Percentiles rank a stretch among this genome's conserved stretches.
Conservation (phyloP, 1,140 invertebrate genomes). For the Coboldia fuscipes region DNA sequence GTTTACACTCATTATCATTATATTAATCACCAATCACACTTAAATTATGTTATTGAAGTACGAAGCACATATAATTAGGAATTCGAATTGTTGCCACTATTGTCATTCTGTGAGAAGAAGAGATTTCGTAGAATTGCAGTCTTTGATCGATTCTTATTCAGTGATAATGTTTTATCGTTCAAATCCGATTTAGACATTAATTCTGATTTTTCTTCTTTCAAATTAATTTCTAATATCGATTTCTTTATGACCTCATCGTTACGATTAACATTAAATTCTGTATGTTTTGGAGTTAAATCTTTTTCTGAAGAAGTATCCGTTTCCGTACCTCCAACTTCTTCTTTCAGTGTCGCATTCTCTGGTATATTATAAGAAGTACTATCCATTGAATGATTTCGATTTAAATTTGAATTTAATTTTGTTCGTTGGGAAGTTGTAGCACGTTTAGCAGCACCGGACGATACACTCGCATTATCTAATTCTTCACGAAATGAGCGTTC, state of each 20-base stretch:
- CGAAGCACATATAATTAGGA: too few relatives aligned
- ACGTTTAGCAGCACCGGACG: slow-evolving; percentile 3
- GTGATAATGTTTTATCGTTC: not conserved
- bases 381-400: slow-evolving; percentile 5
- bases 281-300: not conserved
- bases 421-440: slow-evolving; percentile 1
- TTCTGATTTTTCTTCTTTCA: not conserved
- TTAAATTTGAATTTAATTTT: slow-evolving; percentile 1
- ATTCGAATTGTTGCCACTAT: not conserved
- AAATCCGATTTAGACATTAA: not conserved
- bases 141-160: slow-evolving; percentile 2
- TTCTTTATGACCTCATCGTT: not conserved
- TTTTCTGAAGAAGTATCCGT: not conserved
- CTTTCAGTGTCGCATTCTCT: slow-evolving; percentile 2
- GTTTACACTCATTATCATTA: too few relatives aligned
- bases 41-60: too few relatives aligned
- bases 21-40: too few relatives aligned
- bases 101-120: slow-evolving; percentile 3
- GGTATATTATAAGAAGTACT: slow-evolving; percentile 3
- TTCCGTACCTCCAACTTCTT: not conserved
- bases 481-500: slow-evolving; percentile 4
- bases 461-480: slow-evolving; percentile 1
- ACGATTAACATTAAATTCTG: not conserved
- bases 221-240: not conserved
- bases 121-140: slow-evolving; percentile 4